These are phyloP conservation scores for Thalpophila matura DNA, from an alignment of 2,888 invertebrate genomes.

Conservation along the genomic window DNA sequence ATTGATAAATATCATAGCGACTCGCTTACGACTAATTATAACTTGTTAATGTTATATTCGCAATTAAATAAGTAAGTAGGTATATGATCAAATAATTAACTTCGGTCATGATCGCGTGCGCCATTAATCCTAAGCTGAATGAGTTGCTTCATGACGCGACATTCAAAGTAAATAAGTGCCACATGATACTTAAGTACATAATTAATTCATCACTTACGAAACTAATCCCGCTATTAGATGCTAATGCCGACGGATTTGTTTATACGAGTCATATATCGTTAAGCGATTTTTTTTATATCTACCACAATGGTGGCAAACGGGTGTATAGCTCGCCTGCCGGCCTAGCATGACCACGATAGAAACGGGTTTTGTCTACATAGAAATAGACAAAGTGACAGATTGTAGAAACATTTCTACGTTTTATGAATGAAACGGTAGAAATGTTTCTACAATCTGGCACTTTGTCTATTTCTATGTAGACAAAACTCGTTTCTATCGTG, in stretches of 20 bases:
- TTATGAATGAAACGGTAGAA: too few relatives aligned
- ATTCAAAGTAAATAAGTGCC: conserved; percentile 39
- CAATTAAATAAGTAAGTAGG: conserved; percentile 18
- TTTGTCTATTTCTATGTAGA: too few relatives aligned
- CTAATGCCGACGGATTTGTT: conserved; percentile 69
- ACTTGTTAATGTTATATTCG: neutral
- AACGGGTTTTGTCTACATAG: too few relatives aligned
- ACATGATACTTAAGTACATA: conserved; percentile 61
- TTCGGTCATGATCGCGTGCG: conserved; percentile 25
- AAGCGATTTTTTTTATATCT: too few relatives aligned
- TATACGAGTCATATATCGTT: conserved; percentile 51
- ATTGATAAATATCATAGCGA: conserved; percentile 1
- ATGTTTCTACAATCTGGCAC: too few relatives aligned
- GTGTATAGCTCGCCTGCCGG: too few relatives aligned
- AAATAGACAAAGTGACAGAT: too few relatives aligned
- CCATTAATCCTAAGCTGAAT: conserved; percentile 46
- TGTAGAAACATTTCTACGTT: too few relatives aligned
- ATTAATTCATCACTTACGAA: conserved; percentile 71
- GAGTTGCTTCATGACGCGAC: conserved; percentile 50
- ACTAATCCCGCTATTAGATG: conserved; percentile 73
- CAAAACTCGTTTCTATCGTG: too few relatives aligned
- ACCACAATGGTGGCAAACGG: too few relatives aligned
- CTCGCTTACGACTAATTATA: too few relatives aligned
- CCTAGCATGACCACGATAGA: too few relatives aligned
- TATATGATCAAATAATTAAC: conserved; percentile 37